phyloP scores from a whole-genome alignment of 2,113 vertebrate genomes.

The Symphodus melops region DNA sequence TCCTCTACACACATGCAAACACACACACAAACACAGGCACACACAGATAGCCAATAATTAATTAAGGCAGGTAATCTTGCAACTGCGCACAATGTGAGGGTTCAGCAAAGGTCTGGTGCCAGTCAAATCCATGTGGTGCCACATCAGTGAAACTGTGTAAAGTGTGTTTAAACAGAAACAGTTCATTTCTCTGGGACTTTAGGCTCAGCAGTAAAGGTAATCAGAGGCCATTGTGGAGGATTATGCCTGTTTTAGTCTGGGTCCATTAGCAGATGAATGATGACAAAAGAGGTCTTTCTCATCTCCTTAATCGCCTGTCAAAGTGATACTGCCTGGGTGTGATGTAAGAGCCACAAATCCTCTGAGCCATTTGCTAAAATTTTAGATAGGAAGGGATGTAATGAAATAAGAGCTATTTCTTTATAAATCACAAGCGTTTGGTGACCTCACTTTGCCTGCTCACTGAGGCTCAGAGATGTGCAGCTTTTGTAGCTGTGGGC shows the following conservation, averaged over 20 bases:
- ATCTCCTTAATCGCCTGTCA: constrained; percentile 37
- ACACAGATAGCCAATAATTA: constrained; percentile 1
- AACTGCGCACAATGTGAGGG: constrained; percentile 14
- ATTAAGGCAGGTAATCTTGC: constrained; percentile 15
- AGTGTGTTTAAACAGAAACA: background rate
- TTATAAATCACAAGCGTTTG: constrained; percentile 2
- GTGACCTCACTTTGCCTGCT: background rate
- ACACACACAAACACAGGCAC: no score
- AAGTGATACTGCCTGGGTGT: constrained; percentile 14
- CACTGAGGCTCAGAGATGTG: background rate
- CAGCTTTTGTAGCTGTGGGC: background rate
- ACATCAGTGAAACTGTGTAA: background rate
- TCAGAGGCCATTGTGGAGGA: constrained; percentile 15
- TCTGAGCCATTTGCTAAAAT: constrained; percentile 15
- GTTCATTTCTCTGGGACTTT: constrained; percentile 4
- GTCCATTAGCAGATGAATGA: constrained; percentile 52
- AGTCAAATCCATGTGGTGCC: background rate
- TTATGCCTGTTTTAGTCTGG: constrained; percentile 12
- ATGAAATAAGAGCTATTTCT: constrained; percentile 4
- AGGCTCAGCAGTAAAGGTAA: constrained; percentile 9
- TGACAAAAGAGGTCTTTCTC: constrained; percentile 45
- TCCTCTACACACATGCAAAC: background rate
- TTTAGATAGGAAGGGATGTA: constrained; percentile 22
- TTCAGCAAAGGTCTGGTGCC: background rate
- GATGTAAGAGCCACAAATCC: constrained; percentile 49